phyloP scores from a whole-genome alignment of 1,140 invertebrate species.

The Drosophila lowei region DNA sequence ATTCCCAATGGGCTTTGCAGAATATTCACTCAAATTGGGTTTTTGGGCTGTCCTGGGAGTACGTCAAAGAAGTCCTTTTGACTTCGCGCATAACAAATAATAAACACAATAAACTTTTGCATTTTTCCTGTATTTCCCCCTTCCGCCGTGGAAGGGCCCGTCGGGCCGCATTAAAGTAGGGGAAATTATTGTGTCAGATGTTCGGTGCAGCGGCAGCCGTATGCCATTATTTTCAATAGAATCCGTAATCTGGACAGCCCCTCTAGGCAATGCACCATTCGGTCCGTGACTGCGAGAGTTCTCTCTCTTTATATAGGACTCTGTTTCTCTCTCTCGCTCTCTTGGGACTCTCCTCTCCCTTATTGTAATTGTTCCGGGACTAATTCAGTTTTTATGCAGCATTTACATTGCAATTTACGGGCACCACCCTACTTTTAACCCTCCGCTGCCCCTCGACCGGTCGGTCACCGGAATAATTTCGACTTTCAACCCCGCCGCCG shows the following conservation, averaged over 20 bases:
- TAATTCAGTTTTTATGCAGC: constrained; percentile 76
- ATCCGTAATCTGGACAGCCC: constrained; percentile 52
- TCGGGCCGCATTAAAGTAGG: constrained; percentile 12
- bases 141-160: not conserved
- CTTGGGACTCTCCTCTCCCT: constrained; percentile 10
- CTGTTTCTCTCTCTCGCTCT: not conserved
- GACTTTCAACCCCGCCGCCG: constrained; percentile 62
- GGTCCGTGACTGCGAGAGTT: constrained; percentile 32
- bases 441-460: constrained; percentile 1
- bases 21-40: constrained; percentile 28
- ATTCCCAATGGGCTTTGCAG: not conserved
- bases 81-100: constrained; percentile 61
- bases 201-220: constrained; percentile 41
- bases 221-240: constrained; percentile 66
- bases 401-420: constrained; percentile 79
- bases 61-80: constrained; percentile 44
- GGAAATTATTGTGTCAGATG: constrained; percentile 74
- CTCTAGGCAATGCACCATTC: constrained; percentile 65
- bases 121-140: too few species aligned
- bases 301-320: not conserved
- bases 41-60: constrained; percentile 9
- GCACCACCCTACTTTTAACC: not conserved
- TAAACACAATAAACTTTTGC: too few species aligned
- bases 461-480: constrained; percentile 26
- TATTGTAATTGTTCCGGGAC: constrained; percentile 62